Evolutionary conservation across 2,113 vertebrate species (phyloP).

Genomic region (Struthidea cinerea): DNA sequence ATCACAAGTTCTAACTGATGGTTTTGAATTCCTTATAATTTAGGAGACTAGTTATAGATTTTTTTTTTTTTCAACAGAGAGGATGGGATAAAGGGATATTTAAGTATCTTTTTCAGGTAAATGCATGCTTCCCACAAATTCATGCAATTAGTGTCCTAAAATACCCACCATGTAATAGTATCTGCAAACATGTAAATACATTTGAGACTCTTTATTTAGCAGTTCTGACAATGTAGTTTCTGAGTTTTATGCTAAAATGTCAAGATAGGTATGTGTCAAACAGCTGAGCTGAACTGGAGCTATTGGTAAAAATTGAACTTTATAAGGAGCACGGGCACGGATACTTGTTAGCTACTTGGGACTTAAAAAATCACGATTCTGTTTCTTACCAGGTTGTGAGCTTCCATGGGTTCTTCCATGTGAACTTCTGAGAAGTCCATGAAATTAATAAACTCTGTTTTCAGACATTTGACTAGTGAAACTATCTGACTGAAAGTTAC

Average conservation of each 20-base stretch:
- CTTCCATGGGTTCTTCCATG: not conserved
- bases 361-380: not conserved
- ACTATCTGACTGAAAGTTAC: not conserved
- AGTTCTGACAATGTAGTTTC: not conserved
- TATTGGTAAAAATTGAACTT: not conserved
- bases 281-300: not conserved
- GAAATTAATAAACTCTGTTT: not conserved
- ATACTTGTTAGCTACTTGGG: not conserved
- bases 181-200: not conserved
- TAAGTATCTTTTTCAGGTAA: not conserved
- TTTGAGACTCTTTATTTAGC: not conserved
- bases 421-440: not conserved
- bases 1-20: not conserved
- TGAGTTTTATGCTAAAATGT: not conserved
- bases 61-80: not conserved
- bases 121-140: not conserved
- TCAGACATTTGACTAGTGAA: not conserved
- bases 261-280: not conserved
- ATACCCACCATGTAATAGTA: not conserved
- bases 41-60: not conserved
- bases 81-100: not conserved
- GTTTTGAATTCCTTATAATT: not conserved
- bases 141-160: not conserved
- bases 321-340: not conserved
- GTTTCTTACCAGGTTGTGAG: not conserved